phyloP scores from a whole-genome alignment of 2,888 invertebrate genomes.

The Napeogenes sylphis region DNA sequence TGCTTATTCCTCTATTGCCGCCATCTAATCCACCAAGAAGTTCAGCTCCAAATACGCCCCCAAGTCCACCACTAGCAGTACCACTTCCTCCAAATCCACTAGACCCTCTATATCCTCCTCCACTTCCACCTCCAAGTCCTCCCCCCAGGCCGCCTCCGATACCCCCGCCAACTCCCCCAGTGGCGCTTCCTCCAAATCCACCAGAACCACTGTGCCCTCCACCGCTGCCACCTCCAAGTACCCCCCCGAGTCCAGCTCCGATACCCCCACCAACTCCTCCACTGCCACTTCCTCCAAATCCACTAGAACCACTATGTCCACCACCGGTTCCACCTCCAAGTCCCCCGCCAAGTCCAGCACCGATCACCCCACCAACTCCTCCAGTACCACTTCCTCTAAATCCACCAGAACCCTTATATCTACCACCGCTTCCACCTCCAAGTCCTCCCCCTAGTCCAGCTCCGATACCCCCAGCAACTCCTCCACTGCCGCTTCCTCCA shows the following conservation, averaged over 20 bases:
- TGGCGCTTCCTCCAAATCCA: slow-evolving; percentile 31
- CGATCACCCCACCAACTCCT: slow-evolving; percentile 17
- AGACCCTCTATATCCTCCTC: slow-evolving; percentile 23
- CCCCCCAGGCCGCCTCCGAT: slow-evolving; percentile 4
- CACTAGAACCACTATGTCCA: slow-evolving; percentile 20
- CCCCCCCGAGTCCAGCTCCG: not conserved
- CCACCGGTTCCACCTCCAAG: slow-evolving; percentile 9
- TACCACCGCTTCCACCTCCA: not conserved
- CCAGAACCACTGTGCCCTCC: not conserved
- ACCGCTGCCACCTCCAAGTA: not conserved
- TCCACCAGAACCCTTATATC: slow-evolving; percentile 11
- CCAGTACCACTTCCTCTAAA: slow-evolving; percentile 31
- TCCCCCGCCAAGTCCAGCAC: not conserved
- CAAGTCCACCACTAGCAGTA: slow-evolving; percentile 10
- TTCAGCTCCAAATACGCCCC: not conserved
- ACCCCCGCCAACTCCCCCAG: slow-evolving; percentile 22
- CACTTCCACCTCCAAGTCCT: not conserved
- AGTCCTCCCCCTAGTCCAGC: not conserved
- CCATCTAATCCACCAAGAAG: not conserved
- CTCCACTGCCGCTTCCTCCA: not conserved
- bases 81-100: slow-evolving; percentile 32
- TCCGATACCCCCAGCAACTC: not conserved
- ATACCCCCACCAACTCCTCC: not conserved
- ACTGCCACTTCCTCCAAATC: slow-evolving; percentile 30
- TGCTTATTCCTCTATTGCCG: not conserved